Conservation (phyloP, 2,797 vertebrate genomes). For the Girardinus metallicus region DNA sequence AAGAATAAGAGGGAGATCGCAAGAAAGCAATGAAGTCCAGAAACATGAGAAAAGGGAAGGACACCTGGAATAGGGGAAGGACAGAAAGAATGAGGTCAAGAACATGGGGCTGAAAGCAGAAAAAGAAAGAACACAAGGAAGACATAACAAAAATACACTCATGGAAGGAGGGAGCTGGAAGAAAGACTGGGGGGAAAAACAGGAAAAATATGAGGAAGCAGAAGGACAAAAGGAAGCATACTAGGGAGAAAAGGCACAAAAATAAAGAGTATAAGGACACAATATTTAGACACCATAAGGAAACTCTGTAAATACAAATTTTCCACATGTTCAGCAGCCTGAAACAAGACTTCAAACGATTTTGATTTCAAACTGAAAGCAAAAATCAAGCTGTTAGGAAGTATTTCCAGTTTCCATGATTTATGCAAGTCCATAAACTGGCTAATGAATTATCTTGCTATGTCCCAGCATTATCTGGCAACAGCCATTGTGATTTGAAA, state of each 20-base stretch:
- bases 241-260: neutral
- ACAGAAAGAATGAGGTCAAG: neutral
- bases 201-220: neutral
- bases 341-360: neutral
- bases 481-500: neutral
- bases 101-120: neutral
- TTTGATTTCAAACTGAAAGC: neutral
- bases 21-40: neutral
- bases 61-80: neutral
- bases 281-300: neutral
- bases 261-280: neutral
- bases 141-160: neutral
- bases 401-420: neutral
- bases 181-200: neutral
- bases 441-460: neutral
- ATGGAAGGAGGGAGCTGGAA: neutral
- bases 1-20: neutral
- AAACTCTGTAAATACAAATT: neutral
- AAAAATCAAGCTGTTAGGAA: neutral
- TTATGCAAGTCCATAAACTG: neutral
- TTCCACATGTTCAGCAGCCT: neutral
- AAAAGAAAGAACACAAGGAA: neutral
- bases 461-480: neutral
- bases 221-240: neutral
- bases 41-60: neutral